Conservation (phyloP, 2,888 invertebrate genomes). For the Ariolimax columbianus region DNA sequence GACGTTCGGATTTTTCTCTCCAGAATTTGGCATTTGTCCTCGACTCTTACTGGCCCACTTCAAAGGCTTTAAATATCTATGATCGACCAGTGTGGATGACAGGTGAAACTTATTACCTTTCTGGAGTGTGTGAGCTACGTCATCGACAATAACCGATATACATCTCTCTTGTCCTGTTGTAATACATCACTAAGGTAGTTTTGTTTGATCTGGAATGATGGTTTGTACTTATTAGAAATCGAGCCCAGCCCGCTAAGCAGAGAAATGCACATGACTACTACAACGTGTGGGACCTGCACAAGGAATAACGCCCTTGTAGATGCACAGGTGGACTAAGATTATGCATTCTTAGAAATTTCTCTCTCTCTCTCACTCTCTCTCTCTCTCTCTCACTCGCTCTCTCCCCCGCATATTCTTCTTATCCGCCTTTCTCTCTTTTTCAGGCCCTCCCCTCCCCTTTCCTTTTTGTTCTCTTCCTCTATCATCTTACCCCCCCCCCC, state of each 20-base stretch:
- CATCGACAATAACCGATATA: neutral
- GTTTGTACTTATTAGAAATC: neutral
- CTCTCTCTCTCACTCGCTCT: neutral
- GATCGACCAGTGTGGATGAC: neutral
- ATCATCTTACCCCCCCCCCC: neutral
- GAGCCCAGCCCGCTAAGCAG: too few species aligned
- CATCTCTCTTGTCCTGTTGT: neutral
- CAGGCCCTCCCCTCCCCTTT: neutral
- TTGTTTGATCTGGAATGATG: neutral
- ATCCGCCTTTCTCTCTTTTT: neutral
- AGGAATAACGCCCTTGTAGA: too few species aligned
- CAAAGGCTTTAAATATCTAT: neutral
- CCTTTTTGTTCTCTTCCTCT: neutral
- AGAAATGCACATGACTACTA: too few species aligned
- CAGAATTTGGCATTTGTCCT: slow-evolving; percentile 22
- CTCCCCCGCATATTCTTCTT: neutral
- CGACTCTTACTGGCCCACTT: neutral
- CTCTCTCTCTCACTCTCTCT: neutral
- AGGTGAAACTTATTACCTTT: neutral
- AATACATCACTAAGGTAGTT: neutral
- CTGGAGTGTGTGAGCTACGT: neutral
- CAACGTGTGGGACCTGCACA: too few species aligned
- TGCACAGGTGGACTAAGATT: too few species aligned
- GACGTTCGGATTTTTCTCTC: neutral
- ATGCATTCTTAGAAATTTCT: too few species aligned